Evolutionary conservation across 2,888 invertebrate species (phyloP).

Genomic region (Andricus curvator): DNA sequence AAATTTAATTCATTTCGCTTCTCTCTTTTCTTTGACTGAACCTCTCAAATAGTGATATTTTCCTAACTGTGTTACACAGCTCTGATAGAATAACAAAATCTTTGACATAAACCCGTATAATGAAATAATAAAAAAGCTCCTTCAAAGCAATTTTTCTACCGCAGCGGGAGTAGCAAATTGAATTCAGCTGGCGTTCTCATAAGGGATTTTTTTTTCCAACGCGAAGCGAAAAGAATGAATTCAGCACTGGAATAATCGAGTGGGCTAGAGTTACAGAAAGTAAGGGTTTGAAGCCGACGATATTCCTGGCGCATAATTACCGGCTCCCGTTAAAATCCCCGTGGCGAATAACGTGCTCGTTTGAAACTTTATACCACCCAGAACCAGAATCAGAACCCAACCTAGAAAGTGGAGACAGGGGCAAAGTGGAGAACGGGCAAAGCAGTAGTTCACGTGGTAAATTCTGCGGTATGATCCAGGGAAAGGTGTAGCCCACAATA

Average conservation of each 20-base stretch:
- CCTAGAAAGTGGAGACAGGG: neutral
- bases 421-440: no score
- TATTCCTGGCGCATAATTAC: constrained; percentile 32
- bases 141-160: constrained; percentile 28
- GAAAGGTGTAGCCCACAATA: constrained; percentile 22
- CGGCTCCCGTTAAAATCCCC: constrained; percentile 32
- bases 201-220: constrained; percentile 18
- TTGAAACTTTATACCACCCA: constrained; percentile 33
- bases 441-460: constrained; percentile 21
- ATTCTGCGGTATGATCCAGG: constrained; percentile 7
- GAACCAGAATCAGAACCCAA: constrained; percentile 1
- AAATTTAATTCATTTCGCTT: neutral
- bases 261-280: constrained; percentile 38
- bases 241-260: constrained; percentile 37
- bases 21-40: neutral
- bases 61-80: neutral
- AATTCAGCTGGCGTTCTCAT: constrained; percentile 31
- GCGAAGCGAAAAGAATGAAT: constrained; percentile 29
- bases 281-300: constrained; percentile 13
- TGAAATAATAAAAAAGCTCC: neutral
- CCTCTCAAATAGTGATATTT: neutral
- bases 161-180: constrained; percentile 34
- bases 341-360: constrained; percentile 36
- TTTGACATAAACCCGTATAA: neutral
- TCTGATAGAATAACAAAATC: neutral